These are phyloP conservation scores for Hedya salicella DNA, from an alignment of 2,888 invertebrate genomes.

Conservation along the genomic window DNA sequence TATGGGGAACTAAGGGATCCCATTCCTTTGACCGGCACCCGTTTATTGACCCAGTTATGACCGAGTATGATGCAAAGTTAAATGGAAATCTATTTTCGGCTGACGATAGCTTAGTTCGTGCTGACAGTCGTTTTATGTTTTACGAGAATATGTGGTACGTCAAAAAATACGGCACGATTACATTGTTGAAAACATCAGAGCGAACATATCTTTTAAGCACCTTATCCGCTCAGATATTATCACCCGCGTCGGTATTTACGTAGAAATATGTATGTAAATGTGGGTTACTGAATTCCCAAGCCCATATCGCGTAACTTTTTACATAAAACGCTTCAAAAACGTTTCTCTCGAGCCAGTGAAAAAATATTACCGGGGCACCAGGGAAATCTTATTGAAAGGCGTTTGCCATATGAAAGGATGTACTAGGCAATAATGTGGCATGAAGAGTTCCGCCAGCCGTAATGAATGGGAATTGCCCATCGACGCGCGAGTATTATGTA, in stretches of 20 bases:
- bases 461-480: slow-evolving; percentile 56
- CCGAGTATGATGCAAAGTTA: slow-evolving; percentile 22
- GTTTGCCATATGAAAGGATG: slow-evolving; percentile 34
- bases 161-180: background rate
- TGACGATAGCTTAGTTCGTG: background rate
- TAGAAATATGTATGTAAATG: slow-evolving; percentile 13
- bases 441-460: slow-evolving; percentile 44
- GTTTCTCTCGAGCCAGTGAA: slow-evolving; percentile 19
- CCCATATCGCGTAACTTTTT: slow-evolving; percentile 19
- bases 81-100: slow-evolving; percentile 21
- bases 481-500: slow-evolving; percentile 55
- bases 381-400: slow-evolving; percentile 39
- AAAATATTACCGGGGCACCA: slow-evolving; percentile 26
- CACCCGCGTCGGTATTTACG: background rate
- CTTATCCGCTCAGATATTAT: background rate
- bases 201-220: background rate
- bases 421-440: slow-evolving; percentile 51
- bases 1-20: slow-evolving; percentile 18
- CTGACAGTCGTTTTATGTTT: slow-evolving; percentile 15
- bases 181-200: background rate
- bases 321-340: slow-evolving; percentile 16
- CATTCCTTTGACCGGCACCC: slow-evolving; percentile 14
- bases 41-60: slow-evolving; percentile 25
- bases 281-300: background rate
- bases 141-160: background rate